Evolutionary conservation across 2,113 vertebrate species (phyloP).

Genomic region (Clarias gariepinus): DNA sequence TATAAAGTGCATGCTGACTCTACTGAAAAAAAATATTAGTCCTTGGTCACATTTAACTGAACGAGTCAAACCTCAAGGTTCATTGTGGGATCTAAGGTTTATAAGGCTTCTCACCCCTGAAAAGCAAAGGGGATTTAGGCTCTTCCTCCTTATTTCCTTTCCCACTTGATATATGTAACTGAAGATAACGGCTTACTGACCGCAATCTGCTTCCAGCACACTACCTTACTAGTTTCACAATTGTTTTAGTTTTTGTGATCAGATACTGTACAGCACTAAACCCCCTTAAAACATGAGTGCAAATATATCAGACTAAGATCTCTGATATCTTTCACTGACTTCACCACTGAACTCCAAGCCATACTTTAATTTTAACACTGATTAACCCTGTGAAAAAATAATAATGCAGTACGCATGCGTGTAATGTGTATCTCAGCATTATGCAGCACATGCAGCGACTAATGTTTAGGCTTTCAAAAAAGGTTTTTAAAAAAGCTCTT

Average conservation of each 20-base stretch:
- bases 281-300: not conserved
- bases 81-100: not conserved
- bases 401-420: too few relatives aligned
- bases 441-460: not conserved
- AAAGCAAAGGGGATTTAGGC: constrained; percentile 18
- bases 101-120: not conserved
- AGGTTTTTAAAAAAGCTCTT: too few relatives aligned
- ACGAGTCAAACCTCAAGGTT: not conserved
- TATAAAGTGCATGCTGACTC: not conserved
- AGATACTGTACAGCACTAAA: not conserved
- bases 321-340: too few relatives aligned
- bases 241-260: constrained; percentile 22
- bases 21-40: not conserved
- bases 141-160: not conserved
- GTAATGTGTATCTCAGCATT: not conserved
- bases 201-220: constrained; percentile 3
- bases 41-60: not conserved
- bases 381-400: not conserved
- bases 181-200: constrained; percentile 36
- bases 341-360: not conserved
- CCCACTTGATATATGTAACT: constrained; percentile 28
- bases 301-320: not conserved
- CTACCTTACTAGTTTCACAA: constrained; percentile 16
- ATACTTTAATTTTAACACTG: not conserved
- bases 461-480: not conserved